Evolutionary conservation across 2,888 invertebrate genomes (phyloP), one percentile per base, ranked within the genome.

Genomic region (Netelia fuscicornis): DNA sequence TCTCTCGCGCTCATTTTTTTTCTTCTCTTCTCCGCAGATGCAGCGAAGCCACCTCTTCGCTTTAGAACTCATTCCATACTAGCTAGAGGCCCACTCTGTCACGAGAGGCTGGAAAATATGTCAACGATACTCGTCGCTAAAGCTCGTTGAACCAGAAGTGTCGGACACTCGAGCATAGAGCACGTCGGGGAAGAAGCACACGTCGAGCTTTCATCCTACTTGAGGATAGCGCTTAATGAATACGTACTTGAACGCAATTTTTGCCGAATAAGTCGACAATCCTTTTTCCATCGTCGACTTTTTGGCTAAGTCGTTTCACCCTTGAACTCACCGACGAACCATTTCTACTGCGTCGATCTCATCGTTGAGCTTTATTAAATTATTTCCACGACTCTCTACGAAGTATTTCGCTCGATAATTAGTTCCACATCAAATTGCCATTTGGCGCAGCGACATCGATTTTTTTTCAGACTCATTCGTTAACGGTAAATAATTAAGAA

Each of bases 91-190:
- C 54, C 17, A 48, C 48, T 48, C 48, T 48, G 48, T 48, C 48
- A 13, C 13, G 67, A 80, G 79, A 82, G 82, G 78, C 70, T 67
- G 89, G 89, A 89, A 92, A 91, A 89, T 90, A 88, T 91, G 91
- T 91, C 92, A 91, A 91, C 90, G 91, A 91, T 92, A 91, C 91
- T 92, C 90, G 89, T 91, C 91, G 91, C 91, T 78, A 91, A 92
- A 90, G 90, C 78, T 87, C 86, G 89, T 89, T 89, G 87, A 89
- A 89, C 90, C 88, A 88, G 88, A 89, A 91, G 88, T 89, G 87
- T 87, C 87, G 87, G 89, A 88, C 58, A 58, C 78, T 78, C 78
- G 78, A 70, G 62, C 60, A 60, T 48, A 13, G 62, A 78, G 52
- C 68, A 70, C 48, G 20, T 17, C 11, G 13, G 48, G 13, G 76